phyloP scores from a whole-genome alignment of 2,888 invertebrate genomes.

The Meliscaeva auricollis region DNA sequence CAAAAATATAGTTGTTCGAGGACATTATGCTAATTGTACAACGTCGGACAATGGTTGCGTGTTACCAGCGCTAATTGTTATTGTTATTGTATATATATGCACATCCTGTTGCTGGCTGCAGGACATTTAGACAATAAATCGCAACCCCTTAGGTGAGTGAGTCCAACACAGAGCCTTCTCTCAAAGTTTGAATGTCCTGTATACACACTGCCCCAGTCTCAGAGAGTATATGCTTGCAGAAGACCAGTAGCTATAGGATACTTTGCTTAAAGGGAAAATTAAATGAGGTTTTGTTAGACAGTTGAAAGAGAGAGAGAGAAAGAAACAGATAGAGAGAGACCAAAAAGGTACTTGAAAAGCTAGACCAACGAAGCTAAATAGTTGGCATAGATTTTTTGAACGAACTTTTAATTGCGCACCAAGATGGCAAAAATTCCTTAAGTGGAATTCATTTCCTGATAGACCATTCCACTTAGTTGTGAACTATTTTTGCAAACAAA shows the following conservation, averaged over 20 bases:
- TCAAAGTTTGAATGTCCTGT: too few relatives aligned
- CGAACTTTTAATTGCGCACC: constrained; percentile 13
- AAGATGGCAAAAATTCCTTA: not conserved
- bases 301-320: not conserved
- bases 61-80: constrained; percentile 69
- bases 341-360: too few relatives aligned
- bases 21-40: constrained; percentile 68
- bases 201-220: constrained; percentile 40
- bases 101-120: constrained; percentile 70
- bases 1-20: constrained; percentile 52
- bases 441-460: constrained; percentile 18
- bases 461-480: constrained; percentile 5
- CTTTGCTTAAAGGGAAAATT: constrained; percentile 33
- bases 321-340: not conserved
- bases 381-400: constrained; percentile 40
- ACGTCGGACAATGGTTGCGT: constrained; percentile 62
- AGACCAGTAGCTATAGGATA: constrained; percentile 9
- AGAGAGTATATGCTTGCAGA: not conserved
- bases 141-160: constrained; percentile 48
- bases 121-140: constrained; percentile 66
- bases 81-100: constrained; percentile 59
- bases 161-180: too few relatives aligned
- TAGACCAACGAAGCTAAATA: not conserved
- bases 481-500: constrained; percentile 16
- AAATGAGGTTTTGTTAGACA: constrained; percentile 30